A percentile compares a stretch with the other conserved stretches of the same genome.
Conservation (phyloP, 2,113 vertebrate species). For the Scalopus aquaticus region DNA sequence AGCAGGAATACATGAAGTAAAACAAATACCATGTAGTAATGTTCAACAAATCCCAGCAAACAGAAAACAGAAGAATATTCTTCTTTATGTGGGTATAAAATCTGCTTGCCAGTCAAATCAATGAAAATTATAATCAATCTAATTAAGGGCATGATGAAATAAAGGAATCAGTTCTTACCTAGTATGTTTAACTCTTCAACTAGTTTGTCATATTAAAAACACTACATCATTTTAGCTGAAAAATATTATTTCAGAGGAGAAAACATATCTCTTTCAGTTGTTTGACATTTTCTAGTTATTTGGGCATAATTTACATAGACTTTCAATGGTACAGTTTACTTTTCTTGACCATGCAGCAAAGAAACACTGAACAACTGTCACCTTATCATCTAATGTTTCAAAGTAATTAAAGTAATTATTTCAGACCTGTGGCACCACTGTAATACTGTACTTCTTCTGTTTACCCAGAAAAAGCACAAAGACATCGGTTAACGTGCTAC, state of each 20-base stretch:
- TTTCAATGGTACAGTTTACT: not conserved
- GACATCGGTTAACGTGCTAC: constrained; percentile 21
- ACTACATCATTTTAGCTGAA: not conserved
- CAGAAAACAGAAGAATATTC: not conserved
- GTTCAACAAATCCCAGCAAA: not conserved
- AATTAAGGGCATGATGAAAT: not conserved
- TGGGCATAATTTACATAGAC: not conserved
- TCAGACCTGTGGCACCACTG: constrained; percentile 32
- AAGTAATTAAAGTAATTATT: constrained; percentile 36
- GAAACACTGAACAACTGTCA: not conserved
- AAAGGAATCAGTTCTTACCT: not conserved
- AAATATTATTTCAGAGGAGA: not conserved
- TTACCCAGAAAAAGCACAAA: constrained; percentile 46
- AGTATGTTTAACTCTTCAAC: not conserved
- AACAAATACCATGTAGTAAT: not conserved
- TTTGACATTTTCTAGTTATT: constrained; percentile 38
- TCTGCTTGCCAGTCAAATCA: not conserved
- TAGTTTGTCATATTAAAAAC: constrained; percentile 21
- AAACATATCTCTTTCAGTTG: not conserved
- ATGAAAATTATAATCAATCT: not conserved
- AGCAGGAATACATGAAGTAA: not conserved
- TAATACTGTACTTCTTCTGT: not conserved
- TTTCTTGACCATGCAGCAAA: not conserved
- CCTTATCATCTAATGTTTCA: not conserved
- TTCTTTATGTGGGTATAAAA: not conserved